Evolutionary conservation across 2,113 vertebrate species (phyloP).

Genomic region (Lates calcarifer): DNA sequence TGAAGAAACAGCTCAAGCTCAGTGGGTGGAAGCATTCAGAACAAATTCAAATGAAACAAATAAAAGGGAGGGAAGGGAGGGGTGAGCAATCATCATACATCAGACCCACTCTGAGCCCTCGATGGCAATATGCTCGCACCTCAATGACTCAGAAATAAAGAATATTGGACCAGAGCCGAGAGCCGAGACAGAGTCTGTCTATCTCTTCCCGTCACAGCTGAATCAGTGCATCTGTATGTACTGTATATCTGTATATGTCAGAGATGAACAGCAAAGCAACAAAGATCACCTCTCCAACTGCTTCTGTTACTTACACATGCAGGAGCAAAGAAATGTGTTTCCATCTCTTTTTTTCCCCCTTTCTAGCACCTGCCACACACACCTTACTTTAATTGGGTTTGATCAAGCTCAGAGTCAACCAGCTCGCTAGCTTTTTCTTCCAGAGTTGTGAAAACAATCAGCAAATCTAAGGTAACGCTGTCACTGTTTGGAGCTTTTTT

Average conservation of each 20-base stretch:
- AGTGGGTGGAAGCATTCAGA: constrained; percentile 61
- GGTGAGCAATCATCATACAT: constrained; percentile 67
- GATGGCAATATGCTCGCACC: constrained; percentile 60
- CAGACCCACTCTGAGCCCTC: constrained; percentile 52
- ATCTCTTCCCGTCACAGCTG: constrained; percentile 53
- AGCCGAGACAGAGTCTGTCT: constrained; percentile 42
- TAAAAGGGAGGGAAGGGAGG: constrained; percentile 42
- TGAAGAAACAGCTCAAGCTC: constrained; percentile 55
- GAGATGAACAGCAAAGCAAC: constrained; percentile 42
- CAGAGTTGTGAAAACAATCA: constrained; percentile 52
- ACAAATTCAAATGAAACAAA: constrained; percentile 74
- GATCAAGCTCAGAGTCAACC: constrained; percentile 18
- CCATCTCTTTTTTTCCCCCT: background rate
- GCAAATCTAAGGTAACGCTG: constrained; percentile 22
- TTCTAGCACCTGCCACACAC: constrained; percentile 12
- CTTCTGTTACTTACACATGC: constrained; percentile 25
- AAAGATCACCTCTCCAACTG: constrained; percentile 57
- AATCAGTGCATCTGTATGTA: constrained; percentile 40
- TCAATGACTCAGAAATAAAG: constrained; percentile 73
- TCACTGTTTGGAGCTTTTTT: constrained; percentile 7
- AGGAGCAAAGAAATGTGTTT: constrained; percentile 35
- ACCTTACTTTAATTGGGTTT: constrained; percentile 50
- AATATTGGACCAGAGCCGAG: constrained; percentile 42
- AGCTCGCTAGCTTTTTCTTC: background rate
- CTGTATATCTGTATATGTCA: constrained; percentile 39